Evolutionary conservation across 2,113 vertebrate genomes (phyloP).

Genomic region (Cottus gobio): DNA sequence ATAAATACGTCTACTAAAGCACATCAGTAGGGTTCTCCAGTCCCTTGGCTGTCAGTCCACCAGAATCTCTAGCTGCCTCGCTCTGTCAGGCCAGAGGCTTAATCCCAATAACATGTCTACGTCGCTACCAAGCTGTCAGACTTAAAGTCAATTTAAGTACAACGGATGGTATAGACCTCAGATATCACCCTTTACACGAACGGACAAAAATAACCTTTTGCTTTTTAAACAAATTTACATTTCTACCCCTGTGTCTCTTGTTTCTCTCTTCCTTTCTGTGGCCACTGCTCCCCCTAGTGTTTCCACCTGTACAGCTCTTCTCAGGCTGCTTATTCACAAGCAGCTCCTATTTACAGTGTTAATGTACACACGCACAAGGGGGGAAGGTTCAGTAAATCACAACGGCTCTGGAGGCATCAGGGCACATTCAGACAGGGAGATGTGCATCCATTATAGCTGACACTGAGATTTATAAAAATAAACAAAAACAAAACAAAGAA

Average conservation of each 20-base stretch:
- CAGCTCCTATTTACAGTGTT: slow-evolving; percentile 77
- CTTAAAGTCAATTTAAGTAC: slow-evolving; percentile 54
- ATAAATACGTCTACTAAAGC: slow-evolving; percentile 76
- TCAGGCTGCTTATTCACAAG: slow-evolving; percentile 41
- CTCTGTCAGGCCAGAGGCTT: slow-evolving; percentile 71
- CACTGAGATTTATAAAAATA: slow-evolving; percentile 42
- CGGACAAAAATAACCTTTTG: slow-evolving; percentile 41
- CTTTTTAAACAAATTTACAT: slow-evolving; percentile 38
- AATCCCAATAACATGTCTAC: slow-evolving; percentile 59
- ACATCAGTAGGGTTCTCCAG: slow-evolving; percentile 75
- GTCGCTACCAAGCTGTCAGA: slow-evolving; percentile 60
- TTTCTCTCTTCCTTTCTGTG: slow-evolving; percentile 40
- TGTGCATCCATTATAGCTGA: slow-evolving; percentile 68
- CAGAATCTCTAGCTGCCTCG: slow-evolving; percentile 84
- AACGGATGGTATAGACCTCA: slow-evolving; percentile 38
- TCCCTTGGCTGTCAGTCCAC: slow-evolving; percentile 83
- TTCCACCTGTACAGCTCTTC: slow-evolving; percentile 52
- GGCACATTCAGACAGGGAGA: slow-evolving; percentile 81
- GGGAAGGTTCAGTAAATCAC: slow-evolving; percentile 52
- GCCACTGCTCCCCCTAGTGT: slow-evolving; percentile 75
- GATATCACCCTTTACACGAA: slow-evolving; percentile 48
- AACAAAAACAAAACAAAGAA: slow-evolving; percentile 23
- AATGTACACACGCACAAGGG: slow-evolving; percentile 17
- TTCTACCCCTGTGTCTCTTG: slow-evolving; percentile 19
- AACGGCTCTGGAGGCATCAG: slow-evolving; percentile 76